Percentiles rank a stretch among this genome's conserved stretches.
phyloP scores from a whole-genome alignment of 2,888 invertebrate genomes.

The Eretmocerus hayati region DNA sequence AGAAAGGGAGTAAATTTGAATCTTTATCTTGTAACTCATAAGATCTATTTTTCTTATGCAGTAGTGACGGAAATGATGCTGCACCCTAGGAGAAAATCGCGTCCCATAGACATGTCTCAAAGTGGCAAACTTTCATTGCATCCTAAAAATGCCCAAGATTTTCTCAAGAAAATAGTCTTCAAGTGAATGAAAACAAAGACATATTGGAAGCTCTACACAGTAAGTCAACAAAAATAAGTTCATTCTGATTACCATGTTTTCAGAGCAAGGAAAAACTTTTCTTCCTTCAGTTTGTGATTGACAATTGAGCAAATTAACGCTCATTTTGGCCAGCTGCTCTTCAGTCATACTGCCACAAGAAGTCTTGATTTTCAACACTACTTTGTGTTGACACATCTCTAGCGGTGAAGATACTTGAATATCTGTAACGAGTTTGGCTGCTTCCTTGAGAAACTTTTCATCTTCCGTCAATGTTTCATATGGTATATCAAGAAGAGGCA shows the following conservation, averaged over 20 bases:
- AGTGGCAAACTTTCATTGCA: background rate
- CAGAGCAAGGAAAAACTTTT: conserved; percentile 54
- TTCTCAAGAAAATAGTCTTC: background rate
- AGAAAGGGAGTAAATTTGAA: too few relatives aligned
- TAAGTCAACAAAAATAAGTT: background rate
- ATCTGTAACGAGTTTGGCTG: conserved; percentile 51
- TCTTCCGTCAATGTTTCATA: conserved; percentile 47
- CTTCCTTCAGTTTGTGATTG: conserved; percentile 59
- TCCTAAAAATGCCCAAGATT: background rate
- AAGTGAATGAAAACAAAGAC: background rate
- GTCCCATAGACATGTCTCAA: background rate
- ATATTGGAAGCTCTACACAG: too few relatives aligned
- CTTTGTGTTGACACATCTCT: conserved; percentile 61
- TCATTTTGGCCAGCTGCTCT: conserved; percentile 60
- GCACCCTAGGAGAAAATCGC: too few relatives aligned
- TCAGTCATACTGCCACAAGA: conserved; percentile 57
- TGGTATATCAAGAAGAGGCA: conserved; percentile 39
- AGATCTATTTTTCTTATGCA: too few relatives aligned
- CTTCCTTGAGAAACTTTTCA: conserved; percentile 59
- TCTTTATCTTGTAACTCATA: too few relatives aligned
- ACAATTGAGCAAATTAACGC: conserved; percentile 62
- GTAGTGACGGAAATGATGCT: too few relatives aligned
- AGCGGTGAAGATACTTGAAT: conserved; percentile 52
- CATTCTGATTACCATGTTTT: conserved; percentile 54
- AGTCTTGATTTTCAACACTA: conserved; percentile 54